A percentile compares a stretch with the other conserved stretches of the same genome.
These are phyloP conservation scores for Clarias batrachus DNA, from an alignment of 2,113 vertebrate genomes.

Conservation along the genomic window DNA sequence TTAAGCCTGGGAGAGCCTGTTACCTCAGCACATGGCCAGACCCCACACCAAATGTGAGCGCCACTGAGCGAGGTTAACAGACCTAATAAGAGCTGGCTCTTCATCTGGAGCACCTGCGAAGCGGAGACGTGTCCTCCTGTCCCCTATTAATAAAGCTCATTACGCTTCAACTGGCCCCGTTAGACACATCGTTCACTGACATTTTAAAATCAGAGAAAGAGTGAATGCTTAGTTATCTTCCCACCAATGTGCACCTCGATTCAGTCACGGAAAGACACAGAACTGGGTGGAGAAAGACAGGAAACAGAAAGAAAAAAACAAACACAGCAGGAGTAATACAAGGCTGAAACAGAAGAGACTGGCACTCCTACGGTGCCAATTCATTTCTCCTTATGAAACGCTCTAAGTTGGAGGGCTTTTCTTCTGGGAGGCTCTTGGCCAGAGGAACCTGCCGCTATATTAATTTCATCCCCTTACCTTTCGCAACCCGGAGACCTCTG, in stretches of 20 bases:
- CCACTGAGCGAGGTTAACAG: constrained; percentile 30
- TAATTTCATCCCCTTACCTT: constrained; percentile 77
- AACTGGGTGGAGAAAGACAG: constrained; percentile 16
- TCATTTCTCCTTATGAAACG: constrained; percentile 62
- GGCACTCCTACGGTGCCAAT: constrained; percentile 57
- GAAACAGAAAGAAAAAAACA: not conserved
- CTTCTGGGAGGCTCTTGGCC: constrained; percentile 48
- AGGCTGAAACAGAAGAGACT: constrained; percentile 39
- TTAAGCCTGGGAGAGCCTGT: constrained; percentile 19
- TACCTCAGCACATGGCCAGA: constrained; percentile 32
- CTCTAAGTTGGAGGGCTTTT: constrained; percentile 60
- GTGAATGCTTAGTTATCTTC: constrained; percentile 9
- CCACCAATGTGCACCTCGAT: constrained; percentile 3
- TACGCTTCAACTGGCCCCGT: constrained; percentile 7
- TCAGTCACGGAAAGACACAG: constrained; percentile 9
- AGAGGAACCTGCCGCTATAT: constrained; percentile 59
- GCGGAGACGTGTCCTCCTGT: constrained; percentile 16
- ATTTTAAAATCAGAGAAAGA: constrained; percentile 30
- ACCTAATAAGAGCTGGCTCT: constrained; percentile 32
- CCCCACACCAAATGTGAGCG: constrained; percentile 27
- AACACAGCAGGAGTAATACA: constrained; percentile 55
- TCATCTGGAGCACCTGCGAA: constrained; percentile 33
- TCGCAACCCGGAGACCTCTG: constrained; percentile 78
- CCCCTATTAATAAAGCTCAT: constrained; percentile 17
- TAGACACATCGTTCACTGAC: constrained; percentile 27